A percentile compares a stretch with the other conserved stretches of the same genome.
Evolutionary conservation across 1,140 invertebrate species (phyloP).

Genomic region (Drosophila leontia): DNA sequence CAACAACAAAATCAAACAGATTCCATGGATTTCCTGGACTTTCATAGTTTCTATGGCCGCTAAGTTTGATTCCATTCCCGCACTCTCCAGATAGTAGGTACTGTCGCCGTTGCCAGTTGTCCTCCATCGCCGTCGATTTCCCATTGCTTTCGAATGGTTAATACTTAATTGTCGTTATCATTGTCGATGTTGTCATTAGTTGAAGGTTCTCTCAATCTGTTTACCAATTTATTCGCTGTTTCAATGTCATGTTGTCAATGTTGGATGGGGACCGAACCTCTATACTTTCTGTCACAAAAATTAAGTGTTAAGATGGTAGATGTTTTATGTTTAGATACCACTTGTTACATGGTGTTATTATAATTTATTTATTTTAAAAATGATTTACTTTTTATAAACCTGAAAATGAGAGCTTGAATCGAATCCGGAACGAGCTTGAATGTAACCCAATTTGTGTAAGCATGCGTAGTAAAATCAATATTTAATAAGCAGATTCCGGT

Average conservation of each 20-base stretch:
- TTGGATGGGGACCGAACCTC: constrained; percentile 16
- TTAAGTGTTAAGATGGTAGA: not conserved
- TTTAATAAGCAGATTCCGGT: not conserved
- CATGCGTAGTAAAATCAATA: not conserved
- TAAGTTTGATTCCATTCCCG: constrained; percentile 48
- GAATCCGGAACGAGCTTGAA: not conserved
- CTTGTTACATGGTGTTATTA: not conserved
- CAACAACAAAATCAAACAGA: constrained; percentile 84
- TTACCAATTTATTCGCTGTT: constrained; percentile 41
- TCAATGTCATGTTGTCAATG: constrained; percentile 19
- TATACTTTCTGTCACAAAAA: constrained; percentile 1
- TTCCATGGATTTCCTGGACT: constrained; percentile 84
- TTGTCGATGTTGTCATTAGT: constrained; percentile 54
- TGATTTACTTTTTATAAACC: not conserved
- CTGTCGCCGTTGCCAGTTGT: constrained; percentile 70
- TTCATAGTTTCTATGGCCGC: constrained; percentile 83
- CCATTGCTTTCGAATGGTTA: constrained; percentile 40
- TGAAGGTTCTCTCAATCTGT: constrained; percentile 32
- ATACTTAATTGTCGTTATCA: constrained; percentile 32
- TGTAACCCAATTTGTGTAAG: not conserved
- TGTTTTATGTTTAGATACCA: constrained; percentile 12
- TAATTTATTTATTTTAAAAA: not conserved
- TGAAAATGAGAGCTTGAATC: not conserved
- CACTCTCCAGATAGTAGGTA: constrained; percentile 67
- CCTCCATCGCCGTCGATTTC: constrained; percentile 54